Conservation (phyloP, 2,888 invertebrate genomes). For the Eristalinus aeneus region DNA sequence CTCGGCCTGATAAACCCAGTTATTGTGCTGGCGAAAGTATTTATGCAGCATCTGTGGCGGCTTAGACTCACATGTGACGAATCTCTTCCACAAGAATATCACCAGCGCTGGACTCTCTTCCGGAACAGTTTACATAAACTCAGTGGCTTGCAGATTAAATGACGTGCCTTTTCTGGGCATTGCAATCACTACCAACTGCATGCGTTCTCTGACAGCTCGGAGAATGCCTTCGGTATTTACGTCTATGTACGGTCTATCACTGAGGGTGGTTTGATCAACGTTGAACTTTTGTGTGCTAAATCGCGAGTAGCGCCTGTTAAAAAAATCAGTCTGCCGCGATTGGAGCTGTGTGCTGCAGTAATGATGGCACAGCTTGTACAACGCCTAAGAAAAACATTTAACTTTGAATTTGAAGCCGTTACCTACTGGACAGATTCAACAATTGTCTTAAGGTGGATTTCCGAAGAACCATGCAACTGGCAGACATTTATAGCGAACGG, state of each 20-base stretch:
- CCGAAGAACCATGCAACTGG: neutral
- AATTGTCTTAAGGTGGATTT: slow-evolving; percentile 7
- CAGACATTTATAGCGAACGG: too few relatives aligned
- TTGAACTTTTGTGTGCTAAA: slow-evolving; percentile 25
- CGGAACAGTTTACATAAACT: too few relatives aligned
- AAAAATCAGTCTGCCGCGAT: too few relatives aligned
- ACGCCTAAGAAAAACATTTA: too few relatives aligned
- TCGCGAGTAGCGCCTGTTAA: slow-evolving; percentile 24
- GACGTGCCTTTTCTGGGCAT: too few relatives aligned
- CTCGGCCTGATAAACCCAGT: slow-evolving; percentile 41
- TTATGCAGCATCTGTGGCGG: slow-evolving; percentile 31
- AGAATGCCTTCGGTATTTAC: slow-evolving; percentile 38
- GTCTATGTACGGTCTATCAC: slow-evolving; percentile 19
- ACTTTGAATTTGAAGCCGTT: neutral
- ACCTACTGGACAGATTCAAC: slow-evolving; percentile 15
- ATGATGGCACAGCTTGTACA: too few relatives aligned
- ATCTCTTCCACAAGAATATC: too few relatives aligned
- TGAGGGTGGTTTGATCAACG: neutral
- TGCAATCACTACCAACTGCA: too few relatives aligned
- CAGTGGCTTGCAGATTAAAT: too few relatives aligned
- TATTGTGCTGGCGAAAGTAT: slow-evolving; percentile 25
- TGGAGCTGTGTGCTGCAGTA: too few relatives aligned
- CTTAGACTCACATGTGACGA: slow-evolving; percentile 30
- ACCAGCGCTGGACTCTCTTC: too few relatives aligned
- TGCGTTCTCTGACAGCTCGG: too few relatives aligned